Evolutionary conservation across 2,797 vertebrate genomes (phyloP).

Genomic region (Acanthurus lineatus): DNA sequence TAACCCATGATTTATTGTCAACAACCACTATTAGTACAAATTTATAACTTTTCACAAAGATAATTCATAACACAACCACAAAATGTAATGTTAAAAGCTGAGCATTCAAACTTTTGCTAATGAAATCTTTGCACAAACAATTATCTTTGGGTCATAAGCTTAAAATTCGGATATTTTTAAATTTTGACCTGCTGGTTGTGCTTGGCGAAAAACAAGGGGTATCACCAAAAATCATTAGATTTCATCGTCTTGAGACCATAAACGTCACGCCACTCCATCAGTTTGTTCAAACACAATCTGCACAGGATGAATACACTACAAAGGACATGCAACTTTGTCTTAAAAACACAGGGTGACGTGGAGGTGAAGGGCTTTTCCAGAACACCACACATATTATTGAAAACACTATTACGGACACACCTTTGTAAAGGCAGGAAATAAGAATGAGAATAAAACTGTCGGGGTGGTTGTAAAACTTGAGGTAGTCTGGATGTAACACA

Average conservation of each 20-base stretch:
- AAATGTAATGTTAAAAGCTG: neutral
- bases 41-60: neutral
- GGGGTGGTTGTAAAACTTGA: constrained; percentile 49
- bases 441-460: neutral
- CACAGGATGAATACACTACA: neutral
- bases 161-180: neutral
- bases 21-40: neutral
- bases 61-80: neutral
- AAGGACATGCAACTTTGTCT: neutral
- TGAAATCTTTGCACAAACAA: no score
- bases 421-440: neutral
- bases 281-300: constrained; percentile 10
- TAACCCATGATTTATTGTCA: neutral
- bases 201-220: neutral
- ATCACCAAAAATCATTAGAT: neutral
- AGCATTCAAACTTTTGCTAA: neutral
- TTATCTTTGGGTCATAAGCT: neutral
- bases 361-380: constrained; percentile 11
- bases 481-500: constrained; percentile 70
- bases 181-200: constrained; percentile 1
- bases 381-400: neutral
- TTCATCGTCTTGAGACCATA: constrained; percentile 29
- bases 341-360: neutral
- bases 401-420: neutral
- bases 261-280: neutral